Conservation (phyloP, 2,797 vertebrate genomes). For the Peromyscus melanophrys region DNA sequence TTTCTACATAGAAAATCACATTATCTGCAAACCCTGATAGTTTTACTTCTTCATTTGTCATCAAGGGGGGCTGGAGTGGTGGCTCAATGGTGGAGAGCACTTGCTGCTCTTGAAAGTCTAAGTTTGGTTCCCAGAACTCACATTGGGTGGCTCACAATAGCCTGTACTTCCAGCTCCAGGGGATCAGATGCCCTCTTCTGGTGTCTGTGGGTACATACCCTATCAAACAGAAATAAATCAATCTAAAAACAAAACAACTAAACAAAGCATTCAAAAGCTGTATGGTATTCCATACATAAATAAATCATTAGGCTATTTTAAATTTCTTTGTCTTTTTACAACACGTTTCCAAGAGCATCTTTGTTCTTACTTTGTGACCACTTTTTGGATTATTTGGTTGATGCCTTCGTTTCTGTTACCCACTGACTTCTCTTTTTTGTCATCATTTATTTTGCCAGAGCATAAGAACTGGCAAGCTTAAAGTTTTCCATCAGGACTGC, state of each 20-base stretch:
- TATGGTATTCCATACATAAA: neutral
- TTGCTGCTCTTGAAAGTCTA: neutral
- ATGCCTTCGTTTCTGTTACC: neutral
- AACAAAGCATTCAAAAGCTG: conserved; percentile 31
- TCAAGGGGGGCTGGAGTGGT: neutral
- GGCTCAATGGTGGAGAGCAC: neutral
- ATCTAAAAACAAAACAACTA: neutral
- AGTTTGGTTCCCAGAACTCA: neutral
- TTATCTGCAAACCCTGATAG: neutral
- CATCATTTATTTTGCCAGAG: neutral
- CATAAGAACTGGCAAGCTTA: neutral
- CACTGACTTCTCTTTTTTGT: neutral
- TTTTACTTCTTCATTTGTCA: neutral
- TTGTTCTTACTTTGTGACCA: neutral
- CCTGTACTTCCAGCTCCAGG: neutral
- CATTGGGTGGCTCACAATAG: neutral
- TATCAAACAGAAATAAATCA: neutral
- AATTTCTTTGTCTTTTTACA: conserved; percentile 39
- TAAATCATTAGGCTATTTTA: neutral
- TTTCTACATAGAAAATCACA: neutral
- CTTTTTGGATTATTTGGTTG: conserved; percentile 10
- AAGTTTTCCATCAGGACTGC: neutral
- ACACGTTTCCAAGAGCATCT: neutral
- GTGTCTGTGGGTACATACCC: neutral
- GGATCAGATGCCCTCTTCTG: neutral